These are phyloP conservation scores for Smutsia temminckii DNA, from an alignment of 2,797 vertebrate species.

Conservation along the genomic window DNA sequence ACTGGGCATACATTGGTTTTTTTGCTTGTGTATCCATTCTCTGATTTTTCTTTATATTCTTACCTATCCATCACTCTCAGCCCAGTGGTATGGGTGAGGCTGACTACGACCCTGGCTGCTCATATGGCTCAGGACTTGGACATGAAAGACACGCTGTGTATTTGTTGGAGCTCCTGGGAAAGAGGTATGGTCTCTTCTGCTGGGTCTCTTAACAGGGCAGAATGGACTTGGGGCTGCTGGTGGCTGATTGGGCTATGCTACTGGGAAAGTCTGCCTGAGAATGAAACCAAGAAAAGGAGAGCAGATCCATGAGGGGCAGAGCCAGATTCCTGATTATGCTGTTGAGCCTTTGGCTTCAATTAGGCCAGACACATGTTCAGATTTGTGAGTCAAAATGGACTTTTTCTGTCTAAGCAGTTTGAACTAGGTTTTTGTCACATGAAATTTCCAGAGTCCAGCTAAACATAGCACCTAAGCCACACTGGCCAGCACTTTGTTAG, in stretches of 20 bases:
- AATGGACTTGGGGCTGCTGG: not conserved
- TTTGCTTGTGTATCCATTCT: not conserved
- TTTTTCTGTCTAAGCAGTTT: not conserved
- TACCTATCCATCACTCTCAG: not conserved
- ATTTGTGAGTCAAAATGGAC: constrained; percentile 1
- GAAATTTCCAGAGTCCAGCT: not conserved
- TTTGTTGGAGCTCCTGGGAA: not conserved
- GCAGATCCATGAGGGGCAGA: not conserved
- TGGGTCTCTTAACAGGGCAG: not conserved
- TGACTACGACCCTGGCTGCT: not conserved
- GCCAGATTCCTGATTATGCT: not conserved
- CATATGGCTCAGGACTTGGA: not conserved
- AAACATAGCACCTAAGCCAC: not conserved
- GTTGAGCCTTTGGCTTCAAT: not conserved
- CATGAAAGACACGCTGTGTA: not conserved
- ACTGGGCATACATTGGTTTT: not conserved
- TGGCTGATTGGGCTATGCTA: not conserved
- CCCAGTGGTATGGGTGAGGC: not conserved
- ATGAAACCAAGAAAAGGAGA: not conserved
- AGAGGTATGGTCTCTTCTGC: not conserved
- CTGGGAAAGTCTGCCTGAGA: not conserved
- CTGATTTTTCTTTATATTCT: not conserved
- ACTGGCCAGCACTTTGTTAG: not conserved
- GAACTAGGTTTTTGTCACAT: not conserved
- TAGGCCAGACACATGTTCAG: not conserved